Evolutionary conservation across 2,797 vertebrate genomes (phyloP).

Genomic region (Pygocentrus nattereri): DNA sequence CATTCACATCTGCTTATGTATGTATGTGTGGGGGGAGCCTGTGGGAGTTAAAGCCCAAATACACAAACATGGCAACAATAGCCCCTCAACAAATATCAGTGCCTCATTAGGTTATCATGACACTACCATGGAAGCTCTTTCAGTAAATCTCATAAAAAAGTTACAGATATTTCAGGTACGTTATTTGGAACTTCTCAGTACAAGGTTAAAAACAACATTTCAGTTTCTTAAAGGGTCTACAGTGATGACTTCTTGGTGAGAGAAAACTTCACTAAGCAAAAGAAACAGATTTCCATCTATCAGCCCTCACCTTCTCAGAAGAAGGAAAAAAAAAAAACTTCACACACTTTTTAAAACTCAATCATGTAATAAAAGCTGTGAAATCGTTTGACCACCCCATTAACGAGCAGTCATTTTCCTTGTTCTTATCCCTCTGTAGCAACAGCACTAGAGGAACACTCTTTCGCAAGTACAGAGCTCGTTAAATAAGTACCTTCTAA

Average conservation of each 20-base stretch:
- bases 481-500: conserved; percentile 54
- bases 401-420: conserved; percentile 49
- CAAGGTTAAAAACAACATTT: background rate
- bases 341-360: conserved; percentile 43
- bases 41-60: conserved; percentile 47
- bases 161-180: background rate
- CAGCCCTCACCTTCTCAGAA: conserved; percentile 8
- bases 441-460: conserved; percentile 31
- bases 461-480: conserved; percentile 45
- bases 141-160: conserved; percentile 20
- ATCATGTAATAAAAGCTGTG: conserved; percentile 49
- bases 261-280: conserved; percentile 10
- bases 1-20: conserved; percentile 55
- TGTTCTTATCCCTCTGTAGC: conserved; percentile 38
- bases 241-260: background rate
- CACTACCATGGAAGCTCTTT: conserved; percentile 23
- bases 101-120: conserved; percentile 47
- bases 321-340: background rate
- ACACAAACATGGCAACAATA: conserved; percentile 34
- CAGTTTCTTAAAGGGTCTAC: background rate
- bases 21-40: conserved; percentile 20
- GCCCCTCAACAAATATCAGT: conserved; percentile 19
- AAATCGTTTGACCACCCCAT: conserved; percentile 43
- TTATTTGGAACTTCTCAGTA: background rate
- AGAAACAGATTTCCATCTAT: conserved; percentile 17